These are phyloP conservation scores for Xanthostigma xanthostigma DNA, from an alignment of 2,888 invertebrate species.

Conservation along the genomic window DNA sequence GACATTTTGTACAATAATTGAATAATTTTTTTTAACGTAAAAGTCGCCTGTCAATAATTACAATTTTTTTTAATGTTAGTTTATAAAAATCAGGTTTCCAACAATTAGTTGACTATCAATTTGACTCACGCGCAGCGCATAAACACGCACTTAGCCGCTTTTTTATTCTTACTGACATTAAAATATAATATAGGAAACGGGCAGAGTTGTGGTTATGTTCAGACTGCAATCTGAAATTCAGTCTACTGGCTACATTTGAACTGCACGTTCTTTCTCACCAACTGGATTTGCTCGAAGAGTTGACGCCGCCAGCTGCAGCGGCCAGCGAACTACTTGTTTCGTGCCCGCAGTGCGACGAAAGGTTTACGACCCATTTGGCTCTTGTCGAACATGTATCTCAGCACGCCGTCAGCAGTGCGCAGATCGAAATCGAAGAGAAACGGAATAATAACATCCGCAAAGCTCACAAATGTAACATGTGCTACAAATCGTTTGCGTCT, in stretches of 20 bases:
- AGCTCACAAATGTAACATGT: constrained; percentile 44
- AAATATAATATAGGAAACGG: no score
- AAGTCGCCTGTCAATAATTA: no score
- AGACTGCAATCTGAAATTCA: constrained; percentile 16
- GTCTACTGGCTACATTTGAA: constrained; percentile 19
- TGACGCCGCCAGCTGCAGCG: constrained; percentile 6
- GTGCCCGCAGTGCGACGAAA: constrained; percentile 22
- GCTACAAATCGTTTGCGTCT: constrained; percentile 48
- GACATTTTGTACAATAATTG: no score
- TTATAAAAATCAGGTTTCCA: no score
- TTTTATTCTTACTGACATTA: no score
- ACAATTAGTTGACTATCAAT: no score
- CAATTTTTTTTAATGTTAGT: no score
- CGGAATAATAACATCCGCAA: constrained; percentile 16
- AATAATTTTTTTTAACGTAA: no score
- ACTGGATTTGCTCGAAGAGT: constrained; percentile 11
- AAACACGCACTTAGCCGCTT: no score
- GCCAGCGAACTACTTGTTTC: constrained; percentile 18
- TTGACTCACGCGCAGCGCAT: no score
- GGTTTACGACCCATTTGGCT: constrained; percentile 21
- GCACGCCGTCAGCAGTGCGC: constrained; percentile 9
- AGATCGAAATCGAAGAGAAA: neutral
- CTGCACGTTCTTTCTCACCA: constrained; percentile 21
- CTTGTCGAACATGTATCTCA: constrained; percentile 19
- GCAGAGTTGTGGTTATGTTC: no score